Conservation (phyloP, 2,113 vertebrate genomes). For the Sceloporus undulatus region DNA sequence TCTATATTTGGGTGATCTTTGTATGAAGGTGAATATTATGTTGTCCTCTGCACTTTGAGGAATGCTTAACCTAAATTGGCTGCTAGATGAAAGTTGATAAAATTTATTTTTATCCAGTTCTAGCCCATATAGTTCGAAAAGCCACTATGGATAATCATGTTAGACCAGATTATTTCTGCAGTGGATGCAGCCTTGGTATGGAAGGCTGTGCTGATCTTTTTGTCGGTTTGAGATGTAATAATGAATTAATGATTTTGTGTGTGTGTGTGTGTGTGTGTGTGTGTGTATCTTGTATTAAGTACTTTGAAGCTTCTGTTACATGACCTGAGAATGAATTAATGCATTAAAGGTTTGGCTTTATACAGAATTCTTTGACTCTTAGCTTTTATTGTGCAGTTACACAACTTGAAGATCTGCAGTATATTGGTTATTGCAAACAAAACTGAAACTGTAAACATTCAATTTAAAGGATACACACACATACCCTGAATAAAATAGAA, state of each 20-base stretch:
- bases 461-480: neutral
- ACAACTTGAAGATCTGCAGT: neutral
- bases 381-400: neutral
- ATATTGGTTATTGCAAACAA: neutral
- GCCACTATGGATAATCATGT: neutral
- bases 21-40: neutral
- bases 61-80: neutral
- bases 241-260: neutral
- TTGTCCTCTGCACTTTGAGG: neutral
- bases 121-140: neutral
- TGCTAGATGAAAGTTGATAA: neutral
- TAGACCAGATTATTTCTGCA: no score
- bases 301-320: neutral
- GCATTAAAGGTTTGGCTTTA: slow-evolving; percentile 10
- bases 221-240: neutral
- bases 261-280: no score
- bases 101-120: neutral
- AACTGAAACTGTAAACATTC: neutral
- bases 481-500: neutral
- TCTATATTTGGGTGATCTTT: neutral
- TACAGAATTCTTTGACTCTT: neutral
- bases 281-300: no score
- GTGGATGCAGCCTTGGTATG: neutral
- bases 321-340: slow-evolving; percentile 12
- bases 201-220: slow-evolving; percentile 15